Percentiles rank a stretch among this genome's conserved stretches.
phyloP scores from a whole-genome alignment of 64 coral and sea anemone species.

The Porites australiensis region DNA sequence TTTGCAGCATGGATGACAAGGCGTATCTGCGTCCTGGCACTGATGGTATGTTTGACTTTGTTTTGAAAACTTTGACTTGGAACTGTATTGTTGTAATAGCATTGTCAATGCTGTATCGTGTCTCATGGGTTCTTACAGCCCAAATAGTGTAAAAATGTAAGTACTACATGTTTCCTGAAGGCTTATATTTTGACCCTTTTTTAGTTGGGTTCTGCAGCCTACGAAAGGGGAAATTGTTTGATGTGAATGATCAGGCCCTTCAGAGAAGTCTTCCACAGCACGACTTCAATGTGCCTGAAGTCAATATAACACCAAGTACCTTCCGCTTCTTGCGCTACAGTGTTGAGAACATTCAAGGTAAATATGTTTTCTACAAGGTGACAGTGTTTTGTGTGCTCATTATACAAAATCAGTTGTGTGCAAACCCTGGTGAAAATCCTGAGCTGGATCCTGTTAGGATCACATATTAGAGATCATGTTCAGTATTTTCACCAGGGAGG shows the following conservation, averaged over 20 bases:
- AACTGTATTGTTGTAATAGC: neutral
- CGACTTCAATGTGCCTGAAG: constrained; percentile 27
- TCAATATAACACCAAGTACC: constrained; percentile 27
- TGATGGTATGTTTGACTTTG: constrained; percentile 34
- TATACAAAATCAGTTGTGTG: no score
- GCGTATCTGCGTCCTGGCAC: constrained; percentile 64
- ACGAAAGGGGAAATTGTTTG: neutral
- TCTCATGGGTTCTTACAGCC: neutral
- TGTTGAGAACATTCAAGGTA: constrained; percentile 23
- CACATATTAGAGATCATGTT: no score
- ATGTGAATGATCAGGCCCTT: neutral
- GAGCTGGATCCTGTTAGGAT: no score
- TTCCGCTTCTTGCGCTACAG: constrained; percentile 32
- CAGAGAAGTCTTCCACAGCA: constrained; percentile 18
- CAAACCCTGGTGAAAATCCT: no score
- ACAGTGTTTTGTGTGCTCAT: no score
- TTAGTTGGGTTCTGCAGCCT: constrained; percentile 18
- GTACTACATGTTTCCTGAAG: neutral
- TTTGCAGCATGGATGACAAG: constrained; percentile 60
- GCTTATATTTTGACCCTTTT: neutral
- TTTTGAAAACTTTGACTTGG: neutral
- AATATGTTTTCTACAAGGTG: neutral
- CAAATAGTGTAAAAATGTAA: neutral
- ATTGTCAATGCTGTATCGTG: neutral
- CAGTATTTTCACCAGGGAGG: no score